Conservation (phyloP, 2,797 vertebrate species). For the Hemitrygon akajei region DNA sequence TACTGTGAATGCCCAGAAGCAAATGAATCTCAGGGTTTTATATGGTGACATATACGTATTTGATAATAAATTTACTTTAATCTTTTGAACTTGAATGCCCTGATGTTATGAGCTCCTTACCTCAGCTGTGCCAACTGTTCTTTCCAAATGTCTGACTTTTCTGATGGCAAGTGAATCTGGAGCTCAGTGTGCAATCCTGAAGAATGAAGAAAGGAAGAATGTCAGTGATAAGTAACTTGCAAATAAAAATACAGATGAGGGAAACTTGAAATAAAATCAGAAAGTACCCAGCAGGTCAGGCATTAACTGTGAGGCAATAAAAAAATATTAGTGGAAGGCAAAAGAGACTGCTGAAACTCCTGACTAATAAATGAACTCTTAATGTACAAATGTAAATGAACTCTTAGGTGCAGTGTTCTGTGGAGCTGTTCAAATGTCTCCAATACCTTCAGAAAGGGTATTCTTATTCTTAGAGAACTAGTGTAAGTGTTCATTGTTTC, state of each 20-base stretch:
- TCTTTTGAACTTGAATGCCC: too few relatives aligned
- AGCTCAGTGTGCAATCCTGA: background rate
- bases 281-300: too few relatives aligned
- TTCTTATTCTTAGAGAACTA: too few relatives aligned
- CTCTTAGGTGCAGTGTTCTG: background rate
- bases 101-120: background rate
- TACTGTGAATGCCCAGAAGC: too few relatives aligned
- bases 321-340: too few relatives aligned
- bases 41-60: too few relatives aligned
- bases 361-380: background rate
- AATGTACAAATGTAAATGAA: background rate
- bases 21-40: too few relatives aligned
- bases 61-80: too few relatives aligned
- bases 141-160: background rate
- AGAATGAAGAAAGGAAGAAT: background rate
- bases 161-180: background rate
- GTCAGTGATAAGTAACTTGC: background rate
- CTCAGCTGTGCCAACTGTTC: background rate
- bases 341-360: too few relatives aligned
- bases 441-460: too few relatives aligned
- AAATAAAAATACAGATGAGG: background rate
- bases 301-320: too few relatives aligned
- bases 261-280: too few relatives aligned
- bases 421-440: background rate
- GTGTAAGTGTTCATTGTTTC: background rate